Percentiles rank a stretch among this genome's conserved stretches.
These are phyloP conservation scores for Camptogramma bilineatum DNA, from an alignment of 2,888 invertebrate genomes.

Conservation along the genomic window DNA sequence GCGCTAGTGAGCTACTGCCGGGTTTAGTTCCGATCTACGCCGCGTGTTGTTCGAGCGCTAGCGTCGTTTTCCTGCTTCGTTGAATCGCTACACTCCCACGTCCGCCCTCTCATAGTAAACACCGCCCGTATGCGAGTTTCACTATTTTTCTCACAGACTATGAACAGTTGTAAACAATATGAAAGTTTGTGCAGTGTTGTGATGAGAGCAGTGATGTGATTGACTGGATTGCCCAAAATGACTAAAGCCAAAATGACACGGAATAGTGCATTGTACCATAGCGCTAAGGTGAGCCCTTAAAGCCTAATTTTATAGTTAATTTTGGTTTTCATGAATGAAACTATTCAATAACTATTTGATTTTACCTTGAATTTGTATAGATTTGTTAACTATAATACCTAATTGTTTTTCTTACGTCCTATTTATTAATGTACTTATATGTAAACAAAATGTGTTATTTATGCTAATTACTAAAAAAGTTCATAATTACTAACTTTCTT, in stretches of 20 bases:
- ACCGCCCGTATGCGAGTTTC: conserved; percentile 63
- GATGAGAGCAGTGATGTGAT: conserved; percentile 70
- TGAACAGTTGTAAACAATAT: conserved; percentile 64
- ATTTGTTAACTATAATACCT: neutral
- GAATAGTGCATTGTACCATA: conserved; percentile 89
- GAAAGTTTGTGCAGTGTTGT: conserved; percentile 65
- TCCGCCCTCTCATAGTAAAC: conserved; percentile 78
- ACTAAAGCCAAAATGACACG: conserved; percentile 86
- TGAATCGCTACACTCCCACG: conserved; percentile 76
- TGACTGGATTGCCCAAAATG: conserved; percentile 73
- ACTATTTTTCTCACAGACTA: conserved; percentile 60
- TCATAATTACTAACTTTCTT: neutral
- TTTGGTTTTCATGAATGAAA: conserved; percentile 46
- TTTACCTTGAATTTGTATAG: neutral
- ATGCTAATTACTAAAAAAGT: neutral
- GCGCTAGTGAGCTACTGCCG: conserved; percentile 49
- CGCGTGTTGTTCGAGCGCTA: conserved; percentile 63
- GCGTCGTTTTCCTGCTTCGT: conserved; percentile 58
- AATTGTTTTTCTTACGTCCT: neutral
- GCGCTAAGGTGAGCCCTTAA: conserved; percentile 88
- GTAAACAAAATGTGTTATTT: conserved; percentile 1
- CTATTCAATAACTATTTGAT: conserved; percentile 19
- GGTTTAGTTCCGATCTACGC: conserved; percentile 72
- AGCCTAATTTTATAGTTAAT: conserved; percentile 43
- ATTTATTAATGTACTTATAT: neutral